phyloP scores from a whole-genome alignment of 2,888 invertebrate genomes.

The Ditula angustiorana region DNA sequence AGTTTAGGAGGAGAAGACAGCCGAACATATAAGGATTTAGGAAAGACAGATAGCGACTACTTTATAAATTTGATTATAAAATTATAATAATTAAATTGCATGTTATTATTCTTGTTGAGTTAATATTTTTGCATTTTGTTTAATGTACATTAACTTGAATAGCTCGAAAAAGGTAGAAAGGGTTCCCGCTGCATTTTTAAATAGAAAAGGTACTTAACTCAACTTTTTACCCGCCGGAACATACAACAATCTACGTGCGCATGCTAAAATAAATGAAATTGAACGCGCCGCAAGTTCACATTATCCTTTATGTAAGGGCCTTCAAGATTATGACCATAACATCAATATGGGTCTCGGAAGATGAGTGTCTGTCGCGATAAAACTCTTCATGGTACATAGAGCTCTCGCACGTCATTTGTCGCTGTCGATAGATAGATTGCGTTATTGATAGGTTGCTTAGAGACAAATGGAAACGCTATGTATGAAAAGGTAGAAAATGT shows the following conservation, averaged over 20 bases:
- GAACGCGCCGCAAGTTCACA: background rate
- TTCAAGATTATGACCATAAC: background rate
- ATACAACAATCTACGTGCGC: background rate
- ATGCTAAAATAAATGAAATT: background rate
- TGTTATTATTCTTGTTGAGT: too few species aligned
- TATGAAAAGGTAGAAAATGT: background rate
- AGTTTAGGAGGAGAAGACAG: too few species aligned
- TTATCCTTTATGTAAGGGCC: constrained; percentile 1
- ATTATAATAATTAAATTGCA: too few species aligned
- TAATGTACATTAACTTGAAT: too few species aligned
- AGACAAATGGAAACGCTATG: background rate
- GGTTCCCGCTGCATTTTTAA: too few species aligned
- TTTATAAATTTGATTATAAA: too few species aligned
- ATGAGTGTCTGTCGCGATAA: constrained; percentile 12
- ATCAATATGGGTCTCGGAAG: constrained; percentile 9
- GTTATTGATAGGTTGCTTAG: background rate
- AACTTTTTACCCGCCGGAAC: background rate
- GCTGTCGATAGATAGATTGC: constrained; percentile 9
- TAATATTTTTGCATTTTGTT: too few species aligned
- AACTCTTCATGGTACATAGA: constrained; percentile 2
- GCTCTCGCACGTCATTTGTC: constrained; percentile 3
- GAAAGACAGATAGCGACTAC: too few species aligned
- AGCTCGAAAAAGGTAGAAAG: too few species aligned
- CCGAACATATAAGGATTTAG: too few species aligned
- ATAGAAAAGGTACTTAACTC: background rate